Conservation (phyloP, 1,140 invertebrate genomes). For the Adelges cooleyi region DNA sequence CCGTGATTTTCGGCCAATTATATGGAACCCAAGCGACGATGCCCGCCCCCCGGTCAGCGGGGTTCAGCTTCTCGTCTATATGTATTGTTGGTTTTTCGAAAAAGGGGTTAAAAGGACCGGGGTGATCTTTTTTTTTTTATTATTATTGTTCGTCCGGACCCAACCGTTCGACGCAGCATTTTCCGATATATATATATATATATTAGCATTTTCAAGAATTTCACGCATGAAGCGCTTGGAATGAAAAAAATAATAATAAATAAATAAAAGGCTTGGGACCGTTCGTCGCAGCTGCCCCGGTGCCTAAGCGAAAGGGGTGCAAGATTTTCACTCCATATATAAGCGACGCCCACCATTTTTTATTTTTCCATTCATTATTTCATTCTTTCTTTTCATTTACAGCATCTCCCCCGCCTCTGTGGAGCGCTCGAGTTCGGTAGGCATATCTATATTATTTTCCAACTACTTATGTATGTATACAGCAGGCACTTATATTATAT, state of each 20-base stretch:
- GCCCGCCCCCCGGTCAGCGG: background rate
- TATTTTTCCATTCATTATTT: constrained; percentile 9
- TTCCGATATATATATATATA: too few species aligned
- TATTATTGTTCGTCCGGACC: background rate
- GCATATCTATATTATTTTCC: too few species aligned
- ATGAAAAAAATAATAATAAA: background rate
- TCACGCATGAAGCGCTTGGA: constrained; percentile 12
- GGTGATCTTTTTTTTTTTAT: constrained; percentile 16
- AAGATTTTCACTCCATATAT: constrained; percentile 1
- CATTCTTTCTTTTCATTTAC: too few species aligned
- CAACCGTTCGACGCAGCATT: background rate
- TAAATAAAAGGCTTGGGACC: background rate
- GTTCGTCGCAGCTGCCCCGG: constrained; percentile 1
- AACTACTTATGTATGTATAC: too few species aligned
- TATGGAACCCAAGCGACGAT: background rate
- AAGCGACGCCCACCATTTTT: constrained; percentile 18
- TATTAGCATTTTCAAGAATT: constrained; percentile 27
- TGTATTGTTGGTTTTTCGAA: constrained; percentile 10
- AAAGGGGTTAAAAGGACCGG: constrained; percentile 22
- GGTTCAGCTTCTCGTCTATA: constrained; percentile 7
- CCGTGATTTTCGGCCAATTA: too few species aligned
- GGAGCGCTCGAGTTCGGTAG: too few species aligned
- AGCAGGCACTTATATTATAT: too few species aligned
- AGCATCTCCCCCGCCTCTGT: too few species aligned
- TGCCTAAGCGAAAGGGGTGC: background rate